Evolutionary conservation across 2,113 vertebrate species (phyloP), one percentile per base, ranked within the genome.

Genomic region (Bufo bufo): DNA sequence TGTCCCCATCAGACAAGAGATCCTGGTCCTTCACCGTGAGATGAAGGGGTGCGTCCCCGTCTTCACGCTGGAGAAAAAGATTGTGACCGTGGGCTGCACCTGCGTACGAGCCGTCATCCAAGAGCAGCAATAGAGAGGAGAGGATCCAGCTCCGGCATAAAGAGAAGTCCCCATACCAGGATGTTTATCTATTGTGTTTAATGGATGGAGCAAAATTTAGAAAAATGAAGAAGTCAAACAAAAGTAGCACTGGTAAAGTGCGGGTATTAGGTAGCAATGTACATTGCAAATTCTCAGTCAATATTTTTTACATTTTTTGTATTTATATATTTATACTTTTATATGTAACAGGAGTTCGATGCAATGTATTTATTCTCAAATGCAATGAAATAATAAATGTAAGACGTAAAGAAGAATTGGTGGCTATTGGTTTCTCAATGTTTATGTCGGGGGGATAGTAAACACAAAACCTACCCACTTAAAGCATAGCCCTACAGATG

Each of bases 41-140:
- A 52, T 75, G 77, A 56, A 52, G 5, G 59, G 49, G 12, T 59
- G 80, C 23, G 69, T 47, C 6, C 65, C 79, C 5, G 59, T 0
- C 58, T 90, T 59, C 78, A 74, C 4, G 4, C 47, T 88, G 61
- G 66, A 88, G 77, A 86, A 69, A n/a, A 50, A 82, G 52, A 33
- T 86, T 50, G 78, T 90, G 7, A 85, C 87, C 11, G 84, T 90
- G 12, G 89, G 83, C 10, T 90, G 87, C 52, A 85, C 87, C 59
- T 90, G 89, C 17, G 84, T 89, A 79, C 47, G 23, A 2, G 58
- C 86, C 19, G 6, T 72, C n/a, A 58, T 74, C n/a, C 90, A 0
- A 50, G 17, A 82, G 20, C 66, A 75, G 47, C 72, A 3, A 50
- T 49, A 75, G n/a, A 1, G 8, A 3, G 45, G 43, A 43, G 69